Conservation (phyloP, 2,888 invertebrate species). For the Cerceris rybyensis region DNA sequence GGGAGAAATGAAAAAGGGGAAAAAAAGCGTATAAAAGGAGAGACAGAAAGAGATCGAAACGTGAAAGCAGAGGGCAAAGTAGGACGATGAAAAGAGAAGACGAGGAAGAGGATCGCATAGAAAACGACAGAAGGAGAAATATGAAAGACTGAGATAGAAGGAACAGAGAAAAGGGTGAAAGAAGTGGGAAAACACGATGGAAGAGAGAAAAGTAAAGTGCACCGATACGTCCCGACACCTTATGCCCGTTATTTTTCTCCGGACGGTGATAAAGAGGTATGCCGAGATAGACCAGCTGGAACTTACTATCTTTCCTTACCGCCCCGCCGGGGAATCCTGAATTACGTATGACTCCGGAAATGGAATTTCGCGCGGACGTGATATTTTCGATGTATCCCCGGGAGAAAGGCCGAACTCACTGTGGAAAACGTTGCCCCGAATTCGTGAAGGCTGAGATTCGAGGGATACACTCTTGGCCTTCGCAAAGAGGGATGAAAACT, state of each 20-base stretch:
- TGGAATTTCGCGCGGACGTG: constrained; percentile 38
- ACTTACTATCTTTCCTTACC: background rate
- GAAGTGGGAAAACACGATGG: too few relatives aligned
- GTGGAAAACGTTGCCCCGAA: background rate
- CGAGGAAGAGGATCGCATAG: too few relatives aligned
- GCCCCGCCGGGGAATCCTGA: constrained; percentile 19
- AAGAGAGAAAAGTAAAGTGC: constrained; percentile 12
- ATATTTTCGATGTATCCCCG: constrained; percentile 6
- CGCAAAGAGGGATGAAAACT: too few relatives aligned
- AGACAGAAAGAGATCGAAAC: too few relatives aligned
- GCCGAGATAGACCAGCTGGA: background rate
- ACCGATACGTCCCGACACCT: constrained; percentile 5
- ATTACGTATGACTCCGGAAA: constrained; percentile 47
- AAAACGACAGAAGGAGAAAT: too few relatives aligned
- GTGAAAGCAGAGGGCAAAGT: too few relatives aligned
- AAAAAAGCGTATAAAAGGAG: too few relatives aligned
- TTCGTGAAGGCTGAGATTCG: background rate
- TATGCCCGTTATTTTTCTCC: constrained; percentile 14
- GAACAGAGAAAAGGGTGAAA: too few relatives aligned
- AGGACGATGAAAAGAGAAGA: too few relatives aligned
- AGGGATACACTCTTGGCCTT: too few relatives aligned
- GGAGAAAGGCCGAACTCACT: background rate
- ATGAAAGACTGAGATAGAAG: too few relatives aligned
- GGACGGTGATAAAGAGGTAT: constrained; percentile 21
- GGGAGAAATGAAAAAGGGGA: too few relatives aligned